These are phyloP conservation scores for Larimichthys crocea DNA, from an alignment of 2,113 vertebrate species.

Conservation along the genomic window DNA sequence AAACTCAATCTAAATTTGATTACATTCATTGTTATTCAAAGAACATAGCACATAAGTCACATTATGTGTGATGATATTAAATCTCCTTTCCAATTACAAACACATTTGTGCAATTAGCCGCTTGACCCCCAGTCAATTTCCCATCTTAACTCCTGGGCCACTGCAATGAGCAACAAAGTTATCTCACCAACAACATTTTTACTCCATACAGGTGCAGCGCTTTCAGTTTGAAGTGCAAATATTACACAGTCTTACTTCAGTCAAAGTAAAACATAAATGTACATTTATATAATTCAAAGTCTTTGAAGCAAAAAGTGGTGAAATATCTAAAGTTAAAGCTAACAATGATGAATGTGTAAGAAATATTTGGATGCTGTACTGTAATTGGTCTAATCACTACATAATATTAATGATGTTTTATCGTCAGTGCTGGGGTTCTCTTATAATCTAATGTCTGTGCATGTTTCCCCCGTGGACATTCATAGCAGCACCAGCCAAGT, in stretches of 20 bases:
- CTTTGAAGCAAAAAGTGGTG: not conserved
- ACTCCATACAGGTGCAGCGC: not conserved
- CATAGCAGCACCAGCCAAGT: not conserved
- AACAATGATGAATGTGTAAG: not conserved
- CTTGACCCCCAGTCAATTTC: constrained; percentile 18
- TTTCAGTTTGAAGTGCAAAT: not conserved
- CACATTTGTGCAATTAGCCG: constrained; percentile 30
- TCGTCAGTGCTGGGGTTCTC: not conserved
- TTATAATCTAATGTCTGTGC: not conserved
- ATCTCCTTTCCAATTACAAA: constrained; percentile 41
- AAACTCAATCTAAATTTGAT: constrained; percentile 9
- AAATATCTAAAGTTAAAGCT: not conserved
- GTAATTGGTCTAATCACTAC: not conserved
- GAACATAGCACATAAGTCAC: constrained; percentile 9
- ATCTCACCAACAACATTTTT: not conserved
- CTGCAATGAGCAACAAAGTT: not conserved
- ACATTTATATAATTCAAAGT: not conserved
- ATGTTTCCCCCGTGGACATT: not conserved
- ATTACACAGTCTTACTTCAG: not conserved
- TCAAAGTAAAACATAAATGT: not conserved
- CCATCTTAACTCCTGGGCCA: not conserved
- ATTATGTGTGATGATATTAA: constrained; percentile 18
- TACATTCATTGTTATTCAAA: constrained; percentile 27
- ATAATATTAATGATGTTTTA: not conserved
- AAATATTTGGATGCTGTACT: not conserved